Evolutionary conservation across 1,140 invertebrate genomes (phyloP), one percentile per base, ranked within the genome.

Genomic region (Oscheius sp.): DNA sequence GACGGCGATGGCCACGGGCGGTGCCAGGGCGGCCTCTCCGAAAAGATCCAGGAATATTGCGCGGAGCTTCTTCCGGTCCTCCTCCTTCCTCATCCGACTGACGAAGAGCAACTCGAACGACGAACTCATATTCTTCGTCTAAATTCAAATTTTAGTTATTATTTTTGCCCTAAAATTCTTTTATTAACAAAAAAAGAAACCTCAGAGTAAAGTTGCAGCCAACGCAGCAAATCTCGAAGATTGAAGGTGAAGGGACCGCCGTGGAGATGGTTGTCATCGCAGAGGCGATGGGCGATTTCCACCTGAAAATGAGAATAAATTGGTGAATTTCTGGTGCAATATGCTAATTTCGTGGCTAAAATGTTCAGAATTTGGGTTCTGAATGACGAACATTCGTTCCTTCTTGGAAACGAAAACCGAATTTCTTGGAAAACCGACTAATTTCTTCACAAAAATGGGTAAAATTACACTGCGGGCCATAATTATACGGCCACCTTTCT

Each of bases 191-290:
- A 42, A 20, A 55, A 55, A 13, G 15, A 13, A 23, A 55, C 49
- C 49, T 55, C 49, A 4, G 49, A 55, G 28, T 55, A 55, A 7
- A 55, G 23, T 26, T 55, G 49, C 7, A 55, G 49, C 94, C 94
- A 98, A 77, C 95, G 89, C 42, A 91, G 90, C 67, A 99, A 87
- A 85, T 99, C 97, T 79, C 97, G 88, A 35, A 99, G 86, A 87
- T 99, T 99, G 85, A 97, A 93, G 85, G 99, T 96, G 91, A 93
- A 98, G 0, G 94, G 94, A 0, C 90, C 89, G 3, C 94, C 79
- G 26, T 80, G n/a, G 26, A 68, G 32, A 61, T 79, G 0, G 90
- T 92, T 88, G 91, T 94, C 31, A 84, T 80, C 76, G 89, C 87
- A 36, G 87, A 79, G 32, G 88, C 84, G 38, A 90, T 88, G 62